Percentiles rank a stretch among this genome's conserved stretches.
phyloP scores from a whole-genome alignment of 2,797 vertebrate genomes.

The Gobio occitaniae region DNA sequence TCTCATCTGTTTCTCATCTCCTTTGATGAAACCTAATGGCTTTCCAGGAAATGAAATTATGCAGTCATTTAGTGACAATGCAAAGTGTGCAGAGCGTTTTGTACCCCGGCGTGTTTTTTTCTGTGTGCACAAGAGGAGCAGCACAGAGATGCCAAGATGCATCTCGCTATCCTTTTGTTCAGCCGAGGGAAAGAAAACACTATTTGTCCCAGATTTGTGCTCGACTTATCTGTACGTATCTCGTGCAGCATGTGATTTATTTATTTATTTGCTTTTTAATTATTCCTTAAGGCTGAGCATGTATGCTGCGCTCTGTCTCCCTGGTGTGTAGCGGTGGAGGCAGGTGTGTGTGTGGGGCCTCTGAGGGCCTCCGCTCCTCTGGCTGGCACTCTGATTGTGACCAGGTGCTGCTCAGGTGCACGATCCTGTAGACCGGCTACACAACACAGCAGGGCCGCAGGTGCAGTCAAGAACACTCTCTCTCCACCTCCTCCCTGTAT shows the following conservation, averaged over 20 bases:
- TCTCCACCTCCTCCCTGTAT: conserved; percentile 22
- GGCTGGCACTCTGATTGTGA: conserved; percentile 65
- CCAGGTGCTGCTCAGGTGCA: conserved; percentile 85
- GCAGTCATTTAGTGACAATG: conserved; percentile 74
- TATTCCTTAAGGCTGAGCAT: conserved; percentile 67
- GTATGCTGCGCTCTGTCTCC: conserved; percentile 64
- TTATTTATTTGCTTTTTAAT: conserved; percentile 66
- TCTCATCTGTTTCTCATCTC: conserved; percentile 78
- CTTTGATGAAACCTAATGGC: conserved; percentile 77
- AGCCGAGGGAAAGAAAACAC: conserved; percentile 35
- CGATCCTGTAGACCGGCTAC: conserved; percentile 68
- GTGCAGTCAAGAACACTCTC: conserved; percentile 66
- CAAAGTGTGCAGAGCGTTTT: conserved; percentile 68
- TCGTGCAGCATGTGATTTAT: conserved; percentile 17
- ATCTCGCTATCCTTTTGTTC: conserved; percentile 43
- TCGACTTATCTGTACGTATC: conserved; percentile 29
- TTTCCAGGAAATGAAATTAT: conserved; percentile 82
- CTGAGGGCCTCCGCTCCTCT: conserved; percentile 61
- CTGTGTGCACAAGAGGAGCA: conserved; percentile 6
- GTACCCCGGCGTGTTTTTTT: conserved; percentile 26
- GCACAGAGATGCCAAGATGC: conserved; percentile 36
- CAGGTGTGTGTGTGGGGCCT: conserved; percentile 74
- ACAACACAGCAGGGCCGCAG: conserved; percentile 74
- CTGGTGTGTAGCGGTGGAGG: conserved; percentile 62
- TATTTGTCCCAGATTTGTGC: conserved; percentile 38